Base-by-base conservation (phyloP, 2,797 vertebrate species). In the Cheirogaleus major region DNA sequence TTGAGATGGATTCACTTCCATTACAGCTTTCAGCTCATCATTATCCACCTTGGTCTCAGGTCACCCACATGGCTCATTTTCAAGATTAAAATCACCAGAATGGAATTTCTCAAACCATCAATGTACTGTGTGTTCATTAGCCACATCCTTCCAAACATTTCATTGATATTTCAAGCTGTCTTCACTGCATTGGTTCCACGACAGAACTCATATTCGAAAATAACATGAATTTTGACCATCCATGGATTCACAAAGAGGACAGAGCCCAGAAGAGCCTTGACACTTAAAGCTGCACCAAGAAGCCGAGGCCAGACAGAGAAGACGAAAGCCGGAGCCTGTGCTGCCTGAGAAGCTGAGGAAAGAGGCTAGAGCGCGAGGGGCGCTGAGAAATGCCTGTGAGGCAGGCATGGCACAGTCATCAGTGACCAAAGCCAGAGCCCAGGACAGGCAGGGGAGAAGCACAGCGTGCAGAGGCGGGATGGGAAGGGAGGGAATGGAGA, bases 391-490 rank as follows among this genome's bases (percentile, higher is more conserved):
- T 70, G 23, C 41, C 22, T 23, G 3, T 6, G 2, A 35, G 14
- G 12, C 38, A 18, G 50, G n/a, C 32, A 35, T n/a, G 45, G 45
- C 17, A 84, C 15, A 43, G 32, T 48, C 27, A 13, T 27, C 23
- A 13, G 35, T 75, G 81, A 25, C 65, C 38, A 50, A 14, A 43
- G 20, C 35, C 30, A 82, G 43, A 82, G 38, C 41, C 15, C 9
- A 17, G 25, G 78, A 38, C 25, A 63, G 45, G 73, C 13, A 23
- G 63, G 17, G 32, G 43, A 59, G 50, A 73, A 12, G 11, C 45
- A 59, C 32, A 43, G 35, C 15, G 4, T 0, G 0, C 5, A 30
- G 32, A 59, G 7, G 23, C 22, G 32, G 41, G 41, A 1, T 18
- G 9, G 27, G 23, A 18, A 61, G 9, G 32, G n/a, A 12, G 10